Evolutionary conservation across 1,140 invertebrate species (phyloP).

Genomic region (Trachymyrmex septentrionalis): DNA sequence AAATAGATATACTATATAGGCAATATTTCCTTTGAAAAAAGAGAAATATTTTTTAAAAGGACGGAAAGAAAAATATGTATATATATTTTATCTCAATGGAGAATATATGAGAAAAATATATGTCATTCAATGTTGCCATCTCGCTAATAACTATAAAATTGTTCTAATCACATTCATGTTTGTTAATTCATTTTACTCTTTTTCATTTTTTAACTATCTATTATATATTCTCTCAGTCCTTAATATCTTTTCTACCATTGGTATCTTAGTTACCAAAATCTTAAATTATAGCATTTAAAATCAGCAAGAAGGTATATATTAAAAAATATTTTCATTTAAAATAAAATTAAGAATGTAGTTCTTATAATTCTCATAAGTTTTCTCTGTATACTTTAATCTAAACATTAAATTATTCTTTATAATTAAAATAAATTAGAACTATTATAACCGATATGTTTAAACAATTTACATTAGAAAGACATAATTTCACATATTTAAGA

Average conservation of each 20-base stretch:
- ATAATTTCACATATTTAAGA: neutral
- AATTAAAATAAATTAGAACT: neutral
- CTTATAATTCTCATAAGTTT: neutral
- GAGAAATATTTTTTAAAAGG: neutral
- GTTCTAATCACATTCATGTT: neutral
- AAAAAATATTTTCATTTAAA: neutral
- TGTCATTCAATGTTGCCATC: neutral
- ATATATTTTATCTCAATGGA: neutral
- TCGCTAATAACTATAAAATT: neutral
- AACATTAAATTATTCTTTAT: neutral
- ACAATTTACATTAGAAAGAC: neutral
- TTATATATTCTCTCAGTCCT: neutral
- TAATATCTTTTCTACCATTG: neutral
- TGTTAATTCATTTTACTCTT: neutral
- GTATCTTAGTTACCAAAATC: neutral
- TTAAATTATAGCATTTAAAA: neutral
- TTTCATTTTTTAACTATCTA: neutral
- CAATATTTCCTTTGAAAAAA: neutral
- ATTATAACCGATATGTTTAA: neutral
- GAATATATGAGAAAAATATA: neutral
- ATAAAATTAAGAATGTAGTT: neutral
- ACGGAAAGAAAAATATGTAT: neutral
- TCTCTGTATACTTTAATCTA: neutral
- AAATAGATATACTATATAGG: neutral
- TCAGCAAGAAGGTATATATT: neutral